These are phyloP conservation scores for Cataglyphis livida DNA, from an alignment of 2,888 invertebrate species.

Conservation along the genomic window DNA sequence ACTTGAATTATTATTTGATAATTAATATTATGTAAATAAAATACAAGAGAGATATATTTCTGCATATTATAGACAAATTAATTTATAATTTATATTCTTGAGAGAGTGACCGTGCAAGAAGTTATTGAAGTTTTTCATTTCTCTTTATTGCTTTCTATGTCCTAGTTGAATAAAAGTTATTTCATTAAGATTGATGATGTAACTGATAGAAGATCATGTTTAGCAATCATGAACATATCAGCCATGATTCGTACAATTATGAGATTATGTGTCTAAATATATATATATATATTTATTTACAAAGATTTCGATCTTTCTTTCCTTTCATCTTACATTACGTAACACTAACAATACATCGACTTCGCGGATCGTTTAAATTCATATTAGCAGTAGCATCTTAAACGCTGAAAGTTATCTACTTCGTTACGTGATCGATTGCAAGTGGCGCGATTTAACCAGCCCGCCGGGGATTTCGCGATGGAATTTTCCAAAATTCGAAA, in stretches of 20 bases:
- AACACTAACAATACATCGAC: not conserved
- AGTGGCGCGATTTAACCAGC: conserved; percentile 32
- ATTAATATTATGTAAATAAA: not conserved
- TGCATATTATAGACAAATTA: not conserved
- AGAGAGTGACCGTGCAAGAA: not conserved
- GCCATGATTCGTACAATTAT: not conserved
- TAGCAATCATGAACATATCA: not conserved
- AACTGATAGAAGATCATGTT: conserved; percentile 36
- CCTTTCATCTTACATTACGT: not conserved
- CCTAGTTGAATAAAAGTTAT: conserved; percentile 12
- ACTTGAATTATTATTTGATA: not conserved
- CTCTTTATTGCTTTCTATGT: not conserved
- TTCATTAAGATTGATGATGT: conserved; percentile 11
- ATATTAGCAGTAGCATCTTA: conserved; percentile 11
- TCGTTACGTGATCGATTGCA: conserved; percentile 24
- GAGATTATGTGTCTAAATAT: not conserved
- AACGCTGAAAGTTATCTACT: conserved; percentile 5
- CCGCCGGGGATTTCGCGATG: conserved; percentile 25
- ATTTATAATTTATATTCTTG: not conserved
- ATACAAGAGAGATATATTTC: not conserved
- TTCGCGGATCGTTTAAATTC: conserved; percentile 7
- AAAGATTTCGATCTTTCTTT: not conserved
- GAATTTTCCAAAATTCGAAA: conserved; percentile 61
- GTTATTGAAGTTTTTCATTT: not conserved
- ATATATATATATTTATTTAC: not conserved